These are phyloP conservation scores for Pristionchus maxplancki DNA, from an alignment of 2,888 invertebrate genomes.

Conservation along the genomic window DNA sequence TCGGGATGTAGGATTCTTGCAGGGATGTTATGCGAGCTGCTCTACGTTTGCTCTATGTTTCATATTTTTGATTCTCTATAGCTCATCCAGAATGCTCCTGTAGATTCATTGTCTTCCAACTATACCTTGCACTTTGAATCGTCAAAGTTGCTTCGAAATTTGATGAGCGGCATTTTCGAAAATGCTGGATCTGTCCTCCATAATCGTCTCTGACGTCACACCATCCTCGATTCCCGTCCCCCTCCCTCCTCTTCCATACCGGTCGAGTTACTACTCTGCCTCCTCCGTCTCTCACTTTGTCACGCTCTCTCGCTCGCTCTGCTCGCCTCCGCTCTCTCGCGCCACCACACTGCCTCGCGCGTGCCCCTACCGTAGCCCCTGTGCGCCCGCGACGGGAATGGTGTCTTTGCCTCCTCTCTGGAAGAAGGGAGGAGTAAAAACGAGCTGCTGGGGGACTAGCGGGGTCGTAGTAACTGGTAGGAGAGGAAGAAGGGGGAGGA, in stretches of 20 bases:
- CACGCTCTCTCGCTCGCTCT: neutral
- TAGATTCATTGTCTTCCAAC: too few relatives aligned
- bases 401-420: neutral
- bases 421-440: slow-evolving; percentile 1
- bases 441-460: neutral
- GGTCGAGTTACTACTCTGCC: neutral
- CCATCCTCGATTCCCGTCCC: slow-evolving; percentile 22
- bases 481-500: slow-evolving; percentile 20
- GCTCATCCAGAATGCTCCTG: too few relatives aligned
- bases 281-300: neutral
- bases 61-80: too few relatives aligned
- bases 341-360: neutral
- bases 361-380: neutral
- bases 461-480: slow-evolving; percentile 23
- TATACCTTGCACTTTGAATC: too few relatives aligned
- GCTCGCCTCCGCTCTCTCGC: neutral
- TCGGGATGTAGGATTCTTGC: too few relatives aligned
- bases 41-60: too few relatives aligned
- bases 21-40: too few relatives aligned
- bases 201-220: slow-evolving; percentile 14
- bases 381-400: neutral
- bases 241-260: neutral
- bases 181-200: neutral
- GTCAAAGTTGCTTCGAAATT: too few relatives aligned
- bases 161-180: neutral